phyloP scores from a whole-genome alignment of 2,888 invertebrate species.

The Cephus rjabovi region DNA sequence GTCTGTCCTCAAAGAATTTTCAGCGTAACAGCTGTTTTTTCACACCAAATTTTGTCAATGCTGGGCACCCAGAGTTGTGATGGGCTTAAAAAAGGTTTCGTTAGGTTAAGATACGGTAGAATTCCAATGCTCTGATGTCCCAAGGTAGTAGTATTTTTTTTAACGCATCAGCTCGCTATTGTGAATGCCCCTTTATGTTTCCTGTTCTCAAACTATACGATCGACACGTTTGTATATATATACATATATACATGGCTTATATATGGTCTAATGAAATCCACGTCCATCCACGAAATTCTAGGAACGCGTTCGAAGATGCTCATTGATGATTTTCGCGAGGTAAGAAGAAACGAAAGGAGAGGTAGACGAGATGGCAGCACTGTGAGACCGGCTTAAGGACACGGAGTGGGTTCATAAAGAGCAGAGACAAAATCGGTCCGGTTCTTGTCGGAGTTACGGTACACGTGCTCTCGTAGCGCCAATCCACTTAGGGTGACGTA shows the following conservation, averaged over 20 bases:
- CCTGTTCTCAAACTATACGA: too few species aligned
- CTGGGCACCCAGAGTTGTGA: too few species aligned
- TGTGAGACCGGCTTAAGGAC: neutral
- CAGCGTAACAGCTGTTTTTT: too few species aligned
- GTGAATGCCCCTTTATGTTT: too few species aligned
- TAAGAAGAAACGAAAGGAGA: neutral
- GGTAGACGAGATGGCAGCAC: neutral
- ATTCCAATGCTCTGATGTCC: too few species aligned
- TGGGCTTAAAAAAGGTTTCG: too few species aligned
- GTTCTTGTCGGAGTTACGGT: conserved; percentile 7
- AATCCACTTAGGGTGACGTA: conserved; percentile 4
- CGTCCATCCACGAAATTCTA: neutral
- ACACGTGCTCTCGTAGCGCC: conserved; percentile 7
- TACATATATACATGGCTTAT: neutral
- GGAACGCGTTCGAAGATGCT: neutral
- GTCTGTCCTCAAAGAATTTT: too few species aligned
- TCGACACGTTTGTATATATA: too few species aligned
- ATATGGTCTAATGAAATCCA: neutral
- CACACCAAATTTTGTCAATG: too few species aligned
- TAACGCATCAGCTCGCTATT: too few species aligned
- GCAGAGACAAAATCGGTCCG: conserved; percentile 10
- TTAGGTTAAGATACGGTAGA: too few species aligned
- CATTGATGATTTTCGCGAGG: conserved; percentile 1
- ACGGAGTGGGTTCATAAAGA: conserved; percentile 15
- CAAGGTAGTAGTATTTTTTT: too few species aligned